phyloP scores from a whole-genome alignment of 1,140 invertebrate genomes.

The Heterodera carotae region DNA sequence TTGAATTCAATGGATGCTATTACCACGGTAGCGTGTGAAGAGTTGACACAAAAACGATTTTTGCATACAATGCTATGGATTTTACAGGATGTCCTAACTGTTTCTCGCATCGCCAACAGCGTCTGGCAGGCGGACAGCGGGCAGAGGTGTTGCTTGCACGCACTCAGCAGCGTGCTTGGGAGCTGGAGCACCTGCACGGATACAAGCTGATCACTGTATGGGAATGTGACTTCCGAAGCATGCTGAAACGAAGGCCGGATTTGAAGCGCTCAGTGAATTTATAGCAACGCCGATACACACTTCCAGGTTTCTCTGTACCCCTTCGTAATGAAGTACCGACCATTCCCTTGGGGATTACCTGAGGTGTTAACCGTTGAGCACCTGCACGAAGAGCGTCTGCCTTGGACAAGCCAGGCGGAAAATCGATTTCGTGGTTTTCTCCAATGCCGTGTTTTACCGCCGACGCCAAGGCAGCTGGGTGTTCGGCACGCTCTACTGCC shows the following conservation, averaged over 20 bases:
- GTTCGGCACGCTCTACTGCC: background rate
- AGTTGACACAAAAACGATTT: background rate
- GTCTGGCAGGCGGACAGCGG: background rate
- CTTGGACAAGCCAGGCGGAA: background rate
- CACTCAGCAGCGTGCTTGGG: slow-evolving; percentile 9
- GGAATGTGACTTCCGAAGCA: background rate
- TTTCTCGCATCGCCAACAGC: background rate
- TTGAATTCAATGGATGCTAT: slow-evolving; percentile 17
- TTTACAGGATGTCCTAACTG: slow-evolving; percentile 13
- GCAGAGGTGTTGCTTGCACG: background rate
- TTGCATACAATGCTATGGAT: background rate
- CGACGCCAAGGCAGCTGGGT: background rate
- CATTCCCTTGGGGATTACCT: background rate
- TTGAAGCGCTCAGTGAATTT: too few species aligned
- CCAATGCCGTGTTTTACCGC: background rate
- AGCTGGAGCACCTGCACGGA: background rate
- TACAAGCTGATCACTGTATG: slow-evolving; percentile 5
- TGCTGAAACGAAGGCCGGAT: background rate
- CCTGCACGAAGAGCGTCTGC: background rate
- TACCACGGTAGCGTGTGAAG: background rate
- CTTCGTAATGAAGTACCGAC: slow-evolving; percentile 10
- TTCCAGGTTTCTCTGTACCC: slow-evolving; percentile 9
- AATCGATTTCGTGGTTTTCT: background rate
- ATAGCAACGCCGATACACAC: background rate
- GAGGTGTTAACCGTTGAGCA: background rate